phyloP scores from a whole-genome alignment of 2,113 vertebrate genomes.

The Notothenia coriiceps region DNA sequence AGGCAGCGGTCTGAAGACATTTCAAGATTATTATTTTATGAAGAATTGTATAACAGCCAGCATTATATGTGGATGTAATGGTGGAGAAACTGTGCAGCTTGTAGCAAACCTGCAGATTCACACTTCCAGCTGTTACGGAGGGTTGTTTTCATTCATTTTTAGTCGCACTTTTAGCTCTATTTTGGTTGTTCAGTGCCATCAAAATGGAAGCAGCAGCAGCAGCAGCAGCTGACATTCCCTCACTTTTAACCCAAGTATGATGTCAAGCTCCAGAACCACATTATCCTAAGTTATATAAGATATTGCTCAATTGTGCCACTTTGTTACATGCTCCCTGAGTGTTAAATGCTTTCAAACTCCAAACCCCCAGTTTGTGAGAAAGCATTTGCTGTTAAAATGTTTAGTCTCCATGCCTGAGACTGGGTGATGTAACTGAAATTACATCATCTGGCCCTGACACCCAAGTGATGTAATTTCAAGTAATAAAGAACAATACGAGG shows the following conservation, averaged over 20 bases:
- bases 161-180: neutral
- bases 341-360: neutral
- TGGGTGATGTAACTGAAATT: slow-evolving; percentile 9
- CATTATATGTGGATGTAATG: slow-evolving; percentile 15
- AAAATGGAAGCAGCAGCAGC: neutral
- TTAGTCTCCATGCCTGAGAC: neutral
- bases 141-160: neutral
- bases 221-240: no score
- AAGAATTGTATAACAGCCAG: slow-evolving; percentile 18
- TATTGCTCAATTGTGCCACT: neutral
- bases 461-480: slow-evolving; percentile 11
- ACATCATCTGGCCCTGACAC: neutral
- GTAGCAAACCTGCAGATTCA: neutral
- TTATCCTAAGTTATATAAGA: neutral
- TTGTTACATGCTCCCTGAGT: neutral
- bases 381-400: neutral
- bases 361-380: neutral
- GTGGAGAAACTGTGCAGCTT: slow-evolving; percentile 3
- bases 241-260: neutral
- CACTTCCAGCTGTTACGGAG: neutral
- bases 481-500: neutral
- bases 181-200: neutral
- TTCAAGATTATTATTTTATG: slow-evolving; percentile 25
- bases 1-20: slow-evolving; percentile 19
- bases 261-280: neutral